Base-by-base conservation (phyloP, 2,797 vertebrate species). In the Okamejei kenojei region DNA sequence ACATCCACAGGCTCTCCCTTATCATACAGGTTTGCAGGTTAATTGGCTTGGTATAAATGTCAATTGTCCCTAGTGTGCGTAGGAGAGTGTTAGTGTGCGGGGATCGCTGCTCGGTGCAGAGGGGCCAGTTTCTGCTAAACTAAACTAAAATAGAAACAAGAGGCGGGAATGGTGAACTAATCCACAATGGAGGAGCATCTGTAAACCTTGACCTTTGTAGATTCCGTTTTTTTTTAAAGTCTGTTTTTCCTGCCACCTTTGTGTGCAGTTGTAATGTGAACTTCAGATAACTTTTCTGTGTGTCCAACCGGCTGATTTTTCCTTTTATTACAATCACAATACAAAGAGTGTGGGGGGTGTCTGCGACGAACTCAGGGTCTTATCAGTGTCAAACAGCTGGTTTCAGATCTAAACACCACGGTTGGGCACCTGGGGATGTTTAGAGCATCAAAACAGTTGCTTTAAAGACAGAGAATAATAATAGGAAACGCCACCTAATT, bases 321-420 rank as follows among this genome's bases (percentile, higher is more conserved):
- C 84, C 35, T 88, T 88, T 68, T 88, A 88, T 45, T 88, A 88
- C 61, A 88, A 63, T 68, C 61, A 88, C 61, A 88, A 68, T 88
- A 68, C 61, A 88, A 88, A 88, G 84, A 17, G 61, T 88, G 58
- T 82, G 38, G 38, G 38, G n/a, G 63, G 13, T 21, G 65, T 32
- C 84, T 68, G n/a, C 63, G 84, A 19, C 32, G 63, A 88, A 32
- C 84, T 35, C 7, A 21, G 71, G 84, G 84, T 21, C 84, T 88
- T 88, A 68, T 88, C 84, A 65, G 63, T 68, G 84, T 68, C 35
- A 63, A 35, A 68, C 84, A 88, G 84, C 84, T 88, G 65, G 84
- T 68, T 68, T 88, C 68, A 88, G n/a, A 88, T 68, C 35, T 68
- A 21, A 68, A 88, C 19, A 6, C 84, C 7, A 88, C 61, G 68